Evolutionary conservation across 1,140 invertebrate species (phyloP), one percentile per base, ranked within the genome.

Genomic region (Reticulitermes speratus): DNA sequence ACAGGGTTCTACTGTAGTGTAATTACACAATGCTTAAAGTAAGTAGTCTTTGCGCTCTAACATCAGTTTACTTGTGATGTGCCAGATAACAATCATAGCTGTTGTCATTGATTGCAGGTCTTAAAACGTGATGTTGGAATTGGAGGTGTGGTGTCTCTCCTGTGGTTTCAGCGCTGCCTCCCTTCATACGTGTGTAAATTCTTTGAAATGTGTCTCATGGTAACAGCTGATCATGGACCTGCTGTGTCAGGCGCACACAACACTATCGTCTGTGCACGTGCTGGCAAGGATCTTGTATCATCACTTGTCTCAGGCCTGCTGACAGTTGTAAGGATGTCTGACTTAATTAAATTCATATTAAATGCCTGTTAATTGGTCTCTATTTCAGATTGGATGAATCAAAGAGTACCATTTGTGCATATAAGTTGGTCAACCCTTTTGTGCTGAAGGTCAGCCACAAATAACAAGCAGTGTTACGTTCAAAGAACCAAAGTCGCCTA

Each of bases 161-260:
- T 99, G 8, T 99, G 99, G 99, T 99, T 99, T 94, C 98, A 99
- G 90, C 94, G 98, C 69, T 97, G 98, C 89, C 92, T 99, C 25
- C 98, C 99, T 0, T 92, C 95, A 0, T 98, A 98, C 91, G 98
- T 98, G 44, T 97, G 97, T 90, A 98, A 99, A 92, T 99, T 99
- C 93, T 96, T 99, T 88, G 99, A 99, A 93, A 99, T 99, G 97
- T 99, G 98, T 89, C 92, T 99, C 48, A 99, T 99, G 95, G 96
- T 99, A 52, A 99, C 99, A 0, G 99, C 99, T 84, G 99, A 99
- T 93, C 99, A 99, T 91, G 99, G 99, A 44, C 99, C 99, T 0
- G 99, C 99, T 21, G 99, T 99, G 0, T 99, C 97, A 16, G 99
- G 99, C 30, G 99, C 99, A 0, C 99, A 99, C 90, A 99, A 99